Conservation (phyloP, 2,113 vertebrate genomes). For the Oxyura jamaicensis region DNA sequence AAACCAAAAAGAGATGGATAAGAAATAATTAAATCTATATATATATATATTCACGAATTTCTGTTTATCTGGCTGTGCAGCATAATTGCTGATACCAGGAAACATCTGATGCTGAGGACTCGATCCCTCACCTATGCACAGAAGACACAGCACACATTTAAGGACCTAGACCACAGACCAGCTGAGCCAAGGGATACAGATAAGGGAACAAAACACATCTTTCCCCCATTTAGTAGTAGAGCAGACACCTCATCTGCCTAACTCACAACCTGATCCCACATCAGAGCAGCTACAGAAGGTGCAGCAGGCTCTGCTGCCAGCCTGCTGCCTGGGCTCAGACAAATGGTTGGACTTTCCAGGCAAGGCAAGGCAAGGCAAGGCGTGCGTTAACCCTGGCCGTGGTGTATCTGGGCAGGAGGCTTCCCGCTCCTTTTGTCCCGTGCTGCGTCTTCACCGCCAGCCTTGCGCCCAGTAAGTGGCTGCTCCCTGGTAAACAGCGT, state of each 20-base stretch:
- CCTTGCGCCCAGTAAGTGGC: background rate
- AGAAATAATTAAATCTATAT: background rate
- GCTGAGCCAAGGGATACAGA: background rate
- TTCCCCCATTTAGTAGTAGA: background rate
- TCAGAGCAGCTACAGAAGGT: background rate
- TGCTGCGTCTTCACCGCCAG: background rate
- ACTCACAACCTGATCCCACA: background rate
- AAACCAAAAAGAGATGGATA: background rate
- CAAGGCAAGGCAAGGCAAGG: background rate
- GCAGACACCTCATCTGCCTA: background rate
- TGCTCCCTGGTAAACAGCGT: background rate
- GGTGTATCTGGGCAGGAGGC: background rate
- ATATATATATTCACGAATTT: background rate
- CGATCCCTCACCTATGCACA: background rate
- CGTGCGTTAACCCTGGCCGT: background rate
- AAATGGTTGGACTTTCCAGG: background rate
- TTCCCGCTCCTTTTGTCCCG: background rate
- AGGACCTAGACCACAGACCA: background rate
- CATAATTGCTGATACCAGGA: background rate
- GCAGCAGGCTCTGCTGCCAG: background rate
- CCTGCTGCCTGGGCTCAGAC: background rate
- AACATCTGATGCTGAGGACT: background rate
- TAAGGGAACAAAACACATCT: background rate
- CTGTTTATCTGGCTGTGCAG: background rate
- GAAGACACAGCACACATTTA: background rate